phyloP scores from a whole-genome alignment of 2,797 vertebrate species.

The Paedocypris micromegethes region DNA sequence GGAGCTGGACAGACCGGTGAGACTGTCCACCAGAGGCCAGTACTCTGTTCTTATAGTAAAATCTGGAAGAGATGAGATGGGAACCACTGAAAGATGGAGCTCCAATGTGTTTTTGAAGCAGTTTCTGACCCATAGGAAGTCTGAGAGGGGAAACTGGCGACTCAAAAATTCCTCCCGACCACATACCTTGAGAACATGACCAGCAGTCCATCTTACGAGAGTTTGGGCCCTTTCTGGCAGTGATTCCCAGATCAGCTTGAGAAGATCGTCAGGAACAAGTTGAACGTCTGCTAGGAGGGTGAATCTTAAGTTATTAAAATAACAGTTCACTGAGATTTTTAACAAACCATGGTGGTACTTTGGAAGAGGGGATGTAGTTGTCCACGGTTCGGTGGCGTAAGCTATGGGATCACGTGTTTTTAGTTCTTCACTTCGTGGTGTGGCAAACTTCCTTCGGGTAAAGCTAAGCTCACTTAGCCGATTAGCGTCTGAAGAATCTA shows the following conservation, averaged over 20 bases:
- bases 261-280: slow-evolving; percentile 42
- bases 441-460: slow-evolving; percentile 68
- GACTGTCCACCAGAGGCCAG: slow-evolving; percentile 68
- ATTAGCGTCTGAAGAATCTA: slow-evolving; percentile 56
- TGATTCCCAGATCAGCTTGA: slow-evolving; percentile 39
- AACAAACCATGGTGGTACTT: slow-evolving; percentile 50
- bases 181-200: slow-evolving; percentile 63
- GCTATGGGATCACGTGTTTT: slow-evolving; percentile 52
- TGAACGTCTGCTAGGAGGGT: slow-evolving; percentile 38
- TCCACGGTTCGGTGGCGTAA: slow-evolving; percentile 71
- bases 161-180: slow-evolving; percentile 72
- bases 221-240: slow-evolving; percentile 31
- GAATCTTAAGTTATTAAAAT: slow-evolving; percentile 45
- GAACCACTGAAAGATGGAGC: slow-evolving; percentile 64
- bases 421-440: slow-evolving; percentile 60
- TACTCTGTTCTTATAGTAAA: slow-evolving; percentile 57
- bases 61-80: slow-evolving; percentile 50
- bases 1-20: slow-evolving; percentile 65
- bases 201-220: slow-evolving; percentile 38
- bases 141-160: slow-evolving; percentile 55
- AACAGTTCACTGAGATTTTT: slow-evolving; percentile 56
- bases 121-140: slow-evolving; percentile 68
- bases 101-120: slow-evolving; percentile 64
- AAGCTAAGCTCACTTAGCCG: slow-evolving; percentile 67
- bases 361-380: slow-evolving; percentile 54